Conservation (phyloP, 1,140 invertebrate species). For the Theocolax elegans region DNA sequence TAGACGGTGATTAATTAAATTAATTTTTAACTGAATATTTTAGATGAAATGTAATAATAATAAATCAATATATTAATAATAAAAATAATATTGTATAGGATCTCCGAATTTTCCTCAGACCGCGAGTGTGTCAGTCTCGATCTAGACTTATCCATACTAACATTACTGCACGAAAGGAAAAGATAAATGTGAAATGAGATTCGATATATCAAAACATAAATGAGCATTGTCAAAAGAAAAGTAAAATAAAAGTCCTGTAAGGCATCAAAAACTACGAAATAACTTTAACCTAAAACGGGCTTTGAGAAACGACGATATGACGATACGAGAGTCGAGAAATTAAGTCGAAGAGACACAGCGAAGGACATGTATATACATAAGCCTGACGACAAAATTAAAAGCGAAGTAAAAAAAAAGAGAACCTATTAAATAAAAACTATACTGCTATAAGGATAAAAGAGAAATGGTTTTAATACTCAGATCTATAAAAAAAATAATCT, state of each 20-base stretch:
- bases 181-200: background rate
- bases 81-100: no score
- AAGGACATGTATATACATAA: conserved; percentile 16
- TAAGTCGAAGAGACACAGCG: conserved; percentile 15
- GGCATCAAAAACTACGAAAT: no score
- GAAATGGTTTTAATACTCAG: conserved; percentile 54
- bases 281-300: no score
- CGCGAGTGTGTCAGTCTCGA: no score
- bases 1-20: no score
- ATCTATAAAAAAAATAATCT: conserved; percentile 55
- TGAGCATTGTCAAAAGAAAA: background rate
- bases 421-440: conserved; percentile 11
- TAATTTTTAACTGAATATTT: no score
- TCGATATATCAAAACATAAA: background rate
- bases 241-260: background rate
- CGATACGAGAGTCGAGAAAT: conserved; percentile 10
- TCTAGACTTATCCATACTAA: no score
- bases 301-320: no score
- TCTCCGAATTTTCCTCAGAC: no score
- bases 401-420: conserved; percentile 3
- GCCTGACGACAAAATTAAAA: conserved; percentile 15
- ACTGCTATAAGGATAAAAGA: conserved; percentile 26
- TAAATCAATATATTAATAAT: no score
- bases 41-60: no score
- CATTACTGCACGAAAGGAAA: background rate